Evolutionary conservation across 1,140 invertebrate species (phyloP).

Genomic region (Probaryconus sp.): DNA sequence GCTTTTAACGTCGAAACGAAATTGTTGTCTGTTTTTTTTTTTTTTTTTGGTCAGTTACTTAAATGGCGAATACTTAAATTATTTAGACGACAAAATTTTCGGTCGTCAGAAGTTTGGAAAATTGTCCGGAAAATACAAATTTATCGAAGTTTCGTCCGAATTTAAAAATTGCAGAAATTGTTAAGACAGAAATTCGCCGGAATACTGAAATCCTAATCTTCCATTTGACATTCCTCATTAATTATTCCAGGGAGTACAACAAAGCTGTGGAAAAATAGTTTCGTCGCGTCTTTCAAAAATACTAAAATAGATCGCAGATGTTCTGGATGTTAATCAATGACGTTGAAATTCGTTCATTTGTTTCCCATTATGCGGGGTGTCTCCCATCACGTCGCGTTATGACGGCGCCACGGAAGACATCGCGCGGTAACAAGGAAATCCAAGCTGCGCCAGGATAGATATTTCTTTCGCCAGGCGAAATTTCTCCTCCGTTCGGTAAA

Average conservation of each 20-base stretch:
- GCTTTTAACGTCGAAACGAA: too few relatives aligned
- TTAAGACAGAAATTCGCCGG: too few relatives aligned
- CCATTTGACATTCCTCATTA: slow-evolving; percentile 11
- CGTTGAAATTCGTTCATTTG: slow-evolving; percentile 36
- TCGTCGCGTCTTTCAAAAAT: slow-evolving; percentile 32
- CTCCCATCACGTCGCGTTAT: slow-evolving; percentile 15
- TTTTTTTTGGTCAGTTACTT: too few relatives aligned
- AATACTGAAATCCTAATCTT: too few relatives aligned
- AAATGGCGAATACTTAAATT: too few relatives aligned
- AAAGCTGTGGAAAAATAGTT: too few relatives aligned
- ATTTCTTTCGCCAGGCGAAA: slow-evolving; percentile 33
- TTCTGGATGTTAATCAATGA: slow-evolving; percentile 54
- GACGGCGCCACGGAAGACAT: slow-evolving; percentile 19
- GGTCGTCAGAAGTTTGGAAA: too few relatives aligned
- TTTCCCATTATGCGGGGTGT: slow-evolving; percentile 42
- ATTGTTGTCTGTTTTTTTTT: too few relatives aligned
- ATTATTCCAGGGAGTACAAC: slow-evolving; percentile 19
- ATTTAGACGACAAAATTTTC: too few relatives aligned
- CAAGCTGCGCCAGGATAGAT: slow-evolving; percentile 25
- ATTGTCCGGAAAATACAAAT: too few relatives aligned
- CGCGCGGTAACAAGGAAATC: slow-evolving; percentile 1
- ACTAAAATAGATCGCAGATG: slow-evolving; percentile 37
- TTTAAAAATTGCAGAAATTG: too few relatives aligned
- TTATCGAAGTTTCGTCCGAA: too few relatives aligned
- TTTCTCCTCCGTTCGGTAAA: slow-evolving; percentile 40